phyloP scores from a whole-genome alignment of 2,797 vertebrate genomes.

The Xenentodon cancila region DNA sequence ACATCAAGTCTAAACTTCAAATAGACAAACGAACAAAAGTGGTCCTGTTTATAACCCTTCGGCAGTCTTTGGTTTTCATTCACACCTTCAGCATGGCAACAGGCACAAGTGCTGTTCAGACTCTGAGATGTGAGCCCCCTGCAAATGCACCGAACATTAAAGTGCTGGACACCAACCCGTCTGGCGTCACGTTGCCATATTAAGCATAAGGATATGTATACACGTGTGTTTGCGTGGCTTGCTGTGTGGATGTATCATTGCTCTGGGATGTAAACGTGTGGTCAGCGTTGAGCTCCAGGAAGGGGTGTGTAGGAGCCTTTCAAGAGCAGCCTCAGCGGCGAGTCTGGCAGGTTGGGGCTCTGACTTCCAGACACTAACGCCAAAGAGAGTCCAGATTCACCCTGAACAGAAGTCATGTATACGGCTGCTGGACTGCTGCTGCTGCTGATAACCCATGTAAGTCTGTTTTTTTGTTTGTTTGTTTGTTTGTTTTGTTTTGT shows the following conservation, averaged over 20 bases:
- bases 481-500: neutral
- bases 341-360: conserved; percentile 5
- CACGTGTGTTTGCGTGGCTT: conserved; percentile 14
- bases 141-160: conserved; percentile 17
- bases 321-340: conserved; percentile 21
- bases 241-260: conserved; percentile 19
- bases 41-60: too few relatives aligned
- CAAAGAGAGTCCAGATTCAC: conserved; percentile 16
- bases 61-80: neutral
- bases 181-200: conserved; percentile 16
- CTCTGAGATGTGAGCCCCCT: conserved; percentile 8
- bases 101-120: conserved; percentile 19
- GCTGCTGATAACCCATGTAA: conserved; percentile 77
- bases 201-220: conserved; percentile 3
- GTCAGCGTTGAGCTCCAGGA: conserved; percentile 30
- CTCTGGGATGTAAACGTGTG: conserved; percentile 28
- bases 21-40: too few relatives aligned
- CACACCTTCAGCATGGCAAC: conserved; percentile 4
- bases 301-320: conserved; percentile 32
- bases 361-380: conserved; percentile 12
- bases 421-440: conserved; percentile 54
- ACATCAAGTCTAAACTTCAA: too few relatives aligned
- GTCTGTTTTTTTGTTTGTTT: conserved; percentile 44
- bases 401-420: conserved; percentile 63
- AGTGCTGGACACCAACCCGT: conserved; percentile 11